Evolutionary conservation across 2,113 vertebrate species (phyloP), one percentile per base, ranked within the genome.

Genomic region (Jacana jacana): DNA sequence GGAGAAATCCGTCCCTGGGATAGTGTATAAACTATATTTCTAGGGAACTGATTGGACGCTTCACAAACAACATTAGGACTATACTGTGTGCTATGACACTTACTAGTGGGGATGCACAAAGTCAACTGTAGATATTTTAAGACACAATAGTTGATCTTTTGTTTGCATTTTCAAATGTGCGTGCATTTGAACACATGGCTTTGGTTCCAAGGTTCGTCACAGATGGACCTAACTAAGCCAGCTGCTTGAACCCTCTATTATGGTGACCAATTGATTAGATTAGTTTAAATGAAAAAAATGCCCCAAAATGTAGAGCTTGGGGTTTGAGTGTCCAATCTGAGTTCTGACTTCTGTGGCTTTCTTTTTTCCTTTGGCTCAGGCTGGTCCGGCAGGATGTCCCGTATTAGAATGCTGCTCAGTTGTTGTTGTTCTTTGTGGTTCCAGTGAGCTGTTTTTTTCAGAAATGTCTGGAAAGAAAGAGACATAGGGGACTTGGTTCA

Each of bases 391-490:
- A 96, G 83, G 77, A 96, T 96, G 95, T 96, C 95, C 86, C 81
- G 0, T 93, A 93, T 95, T 95, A 95, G 92, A 94, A 76, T 91
- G 24, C 72, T 89, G 77, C 73, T 93, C 25, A 4, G 83, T 93
- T 92, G 85, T 92, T 95, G 86, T 92, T 94, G 92, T 92, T 95
- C 96, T 87, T 95, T 96, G 96, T 91, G 95, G 94, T 95, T 94
- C 86, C 86, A 93, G 73, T 85, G 86, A 91, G 40, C 49, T 91
- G 66, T 76, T 94, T 95, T 51, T 96, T 96, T 93, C 46, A 96
- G 86, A 96, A 93, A 93, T 73, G 73, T 95, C 93, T 96, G 95
- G 93, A 96, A 96, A 39, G 70, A 89, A 91, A 94, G 81, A 94
- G 92, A 35, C 92, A 76, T 90, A 76, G 86, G 84, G 92, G 91